Percentiles rank a stretch among this genome's conserved stretches.
phyloP scores from a whole-genome alignment of 2,113 vertebrate genomes.

The Aldabrachelys gigantea region DNA sequence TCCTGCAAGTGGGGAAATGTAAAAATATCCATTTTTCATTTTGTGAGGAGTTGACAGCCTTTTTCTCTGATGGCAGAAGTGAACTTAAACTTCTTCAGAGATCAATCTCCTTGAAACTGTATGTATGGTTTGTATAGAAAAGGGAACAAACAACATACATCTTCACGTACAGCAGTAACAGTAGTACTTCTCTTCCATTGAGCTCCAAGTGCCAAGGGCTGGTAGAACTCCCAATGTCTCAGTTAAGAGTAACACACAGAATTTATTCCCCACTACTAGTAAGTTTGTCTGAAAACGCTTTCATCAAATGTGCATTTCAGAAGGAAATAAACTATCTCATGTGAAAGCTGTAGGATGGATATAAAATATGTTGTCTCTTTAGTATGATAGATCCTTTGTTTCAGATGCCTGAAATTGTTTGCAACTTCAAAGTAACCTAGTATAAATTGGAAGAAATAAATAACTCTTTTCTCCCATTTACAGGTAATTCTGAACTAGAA shows the following conservation, averaged over 20 bases:
- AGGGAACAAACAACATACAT: background rate
- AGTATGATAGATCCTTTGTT: background rate
- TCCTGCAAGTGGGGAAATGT: background rate
- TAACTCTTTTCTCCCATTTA: constrained; percentile 36
- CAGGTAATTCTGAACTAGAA: constrained; percentile 77
- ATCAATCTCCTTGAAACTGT: background rate
- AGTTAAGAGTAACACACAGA: background rate
- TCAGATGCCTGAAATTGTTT: background rate
- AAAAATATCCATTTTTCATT: background rate
- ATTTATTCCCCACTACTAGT: background rate
- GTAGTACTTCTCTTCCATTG: background rate
- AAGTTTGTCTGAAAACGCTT: background rate
- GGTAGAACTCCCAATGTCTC: background rate
- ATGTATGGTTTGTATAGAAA: background rate
- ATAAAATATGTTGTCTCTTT: background rate
- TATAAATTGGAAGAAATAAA: background rate
- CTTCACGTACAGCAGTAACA: background rate
- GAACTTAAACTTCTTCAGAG: background rate
- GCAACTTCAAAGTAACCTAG: background rate
- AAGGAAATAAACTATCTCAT: background rate
- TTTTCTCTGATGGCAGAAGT: background rate
- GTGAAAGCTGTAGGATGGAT: background rate
- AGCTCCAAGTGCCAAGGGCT: background rate
- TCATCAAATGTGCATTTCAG: background rate
- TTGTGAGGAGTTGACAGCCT: background rate